A percentile compares a stretch with the other conserved stretches of the same genome.
Evolutionary conservation across 2,888 invertebrate genomes (phyloP).

Genomic region (Abscondita cerata): DNA sequence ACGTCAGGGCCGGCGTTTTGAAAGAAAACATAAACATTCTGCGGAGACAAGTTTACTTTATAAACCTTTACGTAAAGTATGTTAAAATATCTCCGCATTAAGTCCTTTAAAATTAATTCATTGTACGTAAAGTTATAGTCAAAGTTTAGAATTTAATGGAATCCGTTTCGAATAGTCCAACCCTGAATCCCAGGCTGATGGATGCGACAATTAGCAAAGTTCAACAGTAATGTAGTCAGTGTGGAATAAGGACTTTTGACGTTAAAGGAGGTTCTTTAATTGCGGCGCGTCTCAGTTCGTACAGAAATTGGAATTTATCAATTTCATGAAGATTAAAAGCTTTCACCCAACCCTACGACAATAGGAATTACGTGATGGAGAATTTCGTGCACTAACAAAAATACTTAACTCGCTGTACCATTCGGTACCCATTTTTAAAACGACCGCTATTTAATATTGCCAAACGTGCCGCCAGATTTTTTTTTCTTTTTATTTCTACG

Average conservation of each 20-base stretch:
- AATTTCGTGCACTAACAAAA: constrained; percentile 6
- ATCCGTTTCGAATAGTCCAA: constrained; percentile 14
- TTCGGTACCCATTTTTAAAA: too few relatives aligned
- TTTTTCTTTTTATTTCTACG: too few relatives aligned
- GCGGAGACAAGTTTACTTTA: background rate
- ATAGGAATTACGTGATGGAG: constrained; percentile 24
- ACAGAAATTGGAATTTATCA: constrained; percentile 43
- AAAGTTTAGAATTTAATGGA: constrained; percentile 15
- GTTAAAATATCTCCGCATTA: constrained; percentile 11
- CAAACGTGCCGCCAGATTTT: too few relatives aligned
- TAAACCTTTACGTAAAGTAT: background rate
- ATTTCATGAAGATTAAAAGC: constrained; percentile 38
- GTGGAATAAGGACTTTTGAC: constrained; percentile 44
- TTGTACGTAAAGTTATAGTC: constrained; percentile 16
- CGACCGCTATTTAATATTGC: too few relatives aligned
- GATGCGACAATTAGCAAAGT: constrained; percentile 49
- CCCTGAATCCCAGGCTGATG: constrained; percentile 37
- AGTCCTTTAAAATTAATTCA: constrained; percentile 19
- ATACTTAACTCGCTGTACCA: too few relatives aligned
- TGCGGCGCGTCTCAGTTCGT: constrained; percentile 37
- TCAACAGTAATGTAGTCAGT: constrained; percentile 47
- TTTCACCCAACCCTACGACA: constrained; percentile 17
- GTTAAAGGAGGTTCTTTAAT: constrained; percentile 40
- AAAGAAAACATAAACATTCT: background rate
- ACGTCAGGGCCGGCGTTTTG: constrained; percentile 24